Evolutionary conservation across 37 sponge, comb jelly and placozoan genomes (phyloP), one percentile per base, ranked within the genome.

Genomic region (Hexactinellida sp.): DNA sequence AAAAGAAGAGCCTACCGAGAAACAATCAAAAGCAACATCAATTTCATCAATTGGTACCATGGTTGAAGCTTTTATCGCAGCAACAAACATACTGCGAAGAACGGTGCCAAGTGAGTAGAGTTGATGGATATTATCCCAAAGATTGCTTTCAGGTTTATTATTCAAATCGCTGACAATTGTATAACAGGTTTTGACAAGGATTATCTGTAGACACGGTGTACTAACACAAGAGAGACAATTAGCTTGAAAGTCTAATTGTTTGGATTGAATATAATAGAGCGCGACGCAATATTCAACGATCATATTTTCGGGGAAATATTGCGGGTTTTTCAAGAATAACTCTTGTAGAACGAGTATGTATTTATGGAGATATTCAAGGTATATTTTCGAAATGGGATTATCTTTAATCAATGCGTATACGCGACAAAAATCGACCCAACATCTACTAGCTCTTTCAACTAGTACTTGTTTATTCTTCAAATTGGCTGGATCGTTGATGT

Each of bases 391-490:
- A 7, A 25, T 25, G 34, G 32, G 3, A 28, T 10, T 63, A n/a
- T 63, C 30, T 23, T 28, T 23, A 7, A 63, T 63, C 30, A 63
- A 7, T 3, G 76, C 76, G 30, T 63, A 63, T 7, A 63, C 76
- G 3, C 76, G 76, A 63, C 76, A 63, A 25, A 63, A 63, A 63
- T 63, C 76, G 13, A 63, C 76, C 76, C 76, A 63, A 28, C 76
- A 63, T 3, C 76, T 3, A 63, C 19, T 23, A 28, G 76, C 76
- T 63, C 30, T 63, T 23, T 21, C 76, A 63, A 63, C 76, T n/a
- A 63, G 34, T 28, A 28, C 21, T 7, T 23, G 25, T n/a, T 63
- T 63, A n/a, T 63, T 63, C 34, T 63, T 63, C 13, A 63, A 23
- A 28, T 63, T 63, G 1, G 76, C 76, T 3, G 76, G 76, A 23